Base-by-base conservation (phyloP, 2,113 vertebrate species). In the Lonchura striata region DNA sequence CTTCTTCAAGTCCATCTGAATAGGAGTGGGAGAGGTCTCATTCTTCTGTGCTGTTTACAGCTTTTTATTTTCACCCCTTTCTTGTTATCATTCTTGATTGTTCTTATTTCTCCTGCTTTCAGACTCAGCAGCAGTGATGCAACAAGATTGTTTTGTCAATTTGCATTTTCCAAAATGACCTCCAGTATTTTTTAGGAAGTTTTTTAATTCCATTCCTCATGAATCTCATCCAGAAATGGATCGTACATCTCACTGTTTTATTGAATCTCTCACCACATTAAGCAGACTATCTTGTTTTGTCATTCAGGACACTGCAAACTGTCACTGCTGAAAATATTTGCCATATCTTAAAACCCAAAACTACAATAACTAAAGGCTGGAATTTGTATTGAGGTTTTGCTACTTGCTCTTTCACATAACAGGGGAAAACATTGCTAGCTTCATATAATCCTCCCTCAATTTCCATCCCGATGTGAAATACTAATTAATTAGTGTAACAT, bases 21-120 rank as follows among this genome's bases (percentile, higher is more conserved):
- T 15, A 23, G 17, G 6, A 27, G 6, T 6, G 15, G 9, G 11
- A 9, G 9, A 1, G 17, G 2, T 21, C 27, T 61, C 5, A n/a
- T 49, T 72, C 42, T 59, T 63, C 39, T 19, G 8, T 39, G 9
- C 7, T 63, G 4, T 49, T 27, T 37, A 39, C 27, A 14, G 18
- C n/a, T 65, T 74, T 82, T 33, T 66, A 1, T 24, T 63, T 89
- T 46, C 4, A 18, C 4, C 3, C 7, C 13, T 84, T 86, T 30
- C 33, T 75, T 42, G 2, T 68, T 69, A 17, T 12, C 10, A 5
- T 56, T 70, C 44, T 57, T 75, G 18, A 35, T 50, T 47, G 1
- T 42, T 82, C 33, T 20, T 70, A 59, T n/a, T 75, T 87, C 6
- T 50, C 33, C 35, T 49, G 7, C 12, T 88, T 76, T 74, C 33